phyloP scores from a whole-genome alignment of 92 coral and sea anemone species.

The Porites evermanni region DNA sequence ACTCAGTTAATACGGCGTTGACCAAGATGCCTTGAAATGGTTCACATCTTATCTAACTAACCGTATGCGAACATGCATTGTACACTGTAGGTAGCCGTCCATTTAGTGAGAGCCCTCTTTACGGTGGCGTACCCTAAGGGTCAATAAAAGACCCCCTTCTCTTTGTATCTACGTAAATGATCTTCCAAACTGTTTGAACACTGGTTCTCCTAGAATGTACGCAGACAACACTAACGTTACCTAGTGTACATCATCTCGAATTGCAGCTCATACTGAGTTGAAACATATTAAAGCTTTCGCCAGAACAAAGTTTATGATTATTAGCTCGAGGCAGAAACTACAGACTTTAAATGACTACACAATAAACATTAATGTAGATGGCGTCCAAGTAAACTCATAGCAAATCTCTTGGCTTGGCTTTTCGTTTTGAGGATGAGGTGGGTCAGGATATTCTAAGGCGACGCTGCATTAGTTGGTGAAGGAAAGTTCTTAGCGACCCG shows the following conservation, averaged over 20 bases:
- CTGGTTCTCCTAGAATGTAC: neutral
- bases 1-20: too few relatives aligned
- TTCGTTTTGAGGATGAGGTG: too few relatives aligned
- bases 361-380: conserved; percentile 1
- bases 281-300: neutral
- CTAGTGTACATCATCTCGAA: neutral
- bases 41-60: too few relatives aligned
- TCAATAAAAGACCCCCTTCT: neutral
- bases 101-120: neutral
- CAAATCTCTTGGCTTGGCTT: too few relatives aligned
- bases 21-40: too few relatives aligned
- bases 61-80: too few relatives aligned
- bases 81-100: too few relatives aligned
- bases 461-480: too few relatives aligned
- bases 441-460: too few relatives aligned
- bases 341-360: neutral
- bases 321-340: too few relatives aligned
- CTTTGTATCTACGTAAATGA: neutral
- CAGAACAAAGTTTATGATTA: neutral
- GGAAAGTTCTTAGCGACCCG: too few relatives aligned
- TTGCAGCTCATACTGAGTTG: neutral
- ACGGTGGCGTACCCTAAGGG: neutral
- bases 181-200: too few relatives aligned
- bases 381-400: conserved; percentile 3
- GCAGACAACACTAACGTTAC: conserved; percentile 13